Evolutionary conservation across 1,140 invertebrate genomes (phyloP), one percentile per base, ranked within the genome.

Genomic region (Drosophila jambulina): DNA sequence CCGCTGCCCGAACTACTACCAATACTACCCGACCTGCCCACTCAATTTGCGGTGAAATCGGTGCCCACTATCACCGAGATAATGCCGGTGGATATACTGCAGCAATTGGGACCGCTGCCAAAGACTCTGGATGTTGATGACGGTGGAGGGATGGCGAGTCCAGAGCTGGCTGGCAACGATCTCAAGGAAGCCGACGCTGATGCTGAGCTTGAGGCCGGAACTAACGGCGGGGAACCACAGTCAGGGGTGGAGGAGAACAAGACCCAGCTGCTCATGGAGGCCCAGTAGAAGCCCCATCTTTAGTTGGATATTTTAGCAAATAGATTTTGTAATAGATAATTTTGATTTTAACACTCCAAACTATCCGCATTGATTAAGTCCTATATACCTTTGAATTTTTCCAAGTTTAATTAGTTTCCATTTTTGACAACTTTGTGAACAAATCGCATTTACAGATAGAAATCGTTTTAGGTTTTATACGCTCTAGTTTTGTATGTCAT

Each of bases 21-120:
- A 23, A 17, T 9, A 12, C n/a, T 70, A 12, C 38, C 67, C 48
- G 46, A 53, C 12, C 40, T 85, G 36, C 58, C 81, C 10, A 59
- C 82, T 13, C 56, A 80, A 5, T 91, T 90, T 21, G 63, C 56
- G 17, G 56, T 82, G 23, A 77, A 72, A 13, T 53, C 85, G 1
- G 75, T 91, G 61, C 57, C 85, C 17, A 64, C 59, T 0, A 85
- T 90, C 27, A 74, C 69, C 6, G 81, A 91, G 34, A 90, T 90
- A 38, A 90, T 91, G 68, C 85, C 86, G 12, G 82, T 85, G 34
- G 85, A 90, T 19, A 91, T 90, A 56, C 49, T 88, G 53, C 78
- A 90, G 38, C 67, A 90, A 12, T 62, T 88, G 25, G 84, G 84
- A 9, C 84, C 84, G 8, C 46, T 88, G 46, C 84, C 84, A 19